phyloP scores from a whole-genome alignment of 2,888 invertebrate genomes.

The Hypselothyrea guttata region DNA sequence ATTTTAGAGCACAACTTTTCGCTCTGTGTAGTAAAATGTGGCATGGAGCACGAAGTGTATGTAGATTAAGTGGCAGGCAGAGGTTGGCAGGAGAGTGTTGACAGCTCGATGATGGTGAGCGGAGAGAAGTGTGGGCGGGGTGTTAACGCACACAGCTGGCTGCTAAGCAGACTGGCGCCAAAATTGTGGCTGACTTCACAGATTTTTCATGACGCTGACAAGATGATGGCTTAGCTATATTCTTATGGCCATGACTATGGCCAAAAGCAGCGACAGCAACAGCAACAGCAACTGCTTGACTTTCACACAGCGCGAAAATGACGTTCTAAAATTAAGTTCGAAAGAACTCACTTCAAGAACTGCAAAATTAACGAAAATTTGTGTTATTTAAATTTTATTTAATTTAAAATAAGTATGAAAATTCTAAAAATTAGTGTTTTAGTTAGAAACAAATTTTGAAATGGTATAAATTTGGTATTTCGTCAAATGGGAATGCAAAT shows the following conservation, averaged over 20 bases:
- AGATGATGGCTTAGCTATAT: slow-evolving; percentile 64
- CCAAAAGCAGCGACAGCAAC: slow-evolving; percentile 22
- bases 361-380: too few species aligned
- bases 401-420: too few species aligned
- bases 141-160: slow-evolving; percentile 76
- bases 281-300: slow-evolving; percentile 21
- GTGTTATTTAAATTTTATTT: too few species aligned
- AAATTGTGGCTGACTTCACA: slow-evolving; percentile 80
- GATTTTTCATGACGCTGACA: slow-evolving; percentile 74
- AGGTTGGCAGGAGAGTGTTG: neutral
- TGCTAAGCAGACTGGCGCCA: slow-evolving; percentile 80
- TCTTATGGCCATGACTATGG: slow-evolving; percentile 28
- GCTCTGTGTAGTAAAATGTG: too few species aligned
- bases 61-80: neutral
- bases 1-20: too few species aligned
- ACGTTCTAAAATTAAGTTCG: too few species aligned
- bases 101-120: neutral
- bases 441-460: too few species aligned
- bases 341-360: too few species aligned
- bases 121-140: neutral
- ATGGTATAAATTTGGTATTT: too few species aligned
- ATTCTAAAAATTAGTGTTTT: too few species aligned
- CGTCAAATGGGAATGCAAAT: too few species aligned
- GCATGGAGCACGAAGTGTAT: slow-evolving; percentile 7
- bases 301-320: too few species aligned